Base-by-base conservation (phyloP, 2,888 invertebrate species). In the Melieria crassipennis region DNA sequence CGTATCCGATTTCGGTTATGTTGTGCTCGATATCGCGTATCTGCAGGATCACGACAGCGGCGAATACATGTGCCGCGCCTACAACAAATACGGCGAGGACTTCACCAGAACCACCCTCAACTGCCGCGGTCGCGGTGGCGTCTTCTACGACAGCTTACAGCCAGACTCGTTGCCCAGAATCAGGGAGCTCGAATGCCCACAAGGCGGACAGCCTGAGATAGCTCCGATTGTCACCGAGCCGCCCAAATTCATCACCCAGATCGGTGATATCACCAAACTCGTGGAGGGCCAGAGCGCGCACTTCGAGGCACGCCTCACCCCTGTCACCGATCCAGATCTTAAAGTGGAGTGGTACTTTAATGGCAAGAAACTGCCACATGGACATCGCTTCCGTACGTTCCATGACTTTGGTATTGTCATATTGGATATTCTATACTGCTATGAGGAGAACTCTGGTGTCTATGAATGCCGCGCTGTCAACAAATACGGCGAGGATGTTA, bases 381-480 rank as follows among this genome's bases (percentile, higher is more conserved):
- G 98, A 65, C 98, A 98, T 87, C 92, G 99, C 77, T 99, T 97
- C 87, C 92, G 98, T 79, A 98, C 98, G 69, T 97, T 98, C 93
- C 96, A 98, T 84, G 98, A 98, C 84, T 98, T 98, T 86, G 98
- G 98, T 74, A 95, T 97, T 82, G 98, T 98, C 64, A 97, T 97
- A 79, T 89, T 98, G 82, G 98, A 98, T 83, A 97, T 98, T 79
- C 87, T 97, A 52, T 98, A 97, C 83, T 97, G 97, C 82, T 98
- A 98, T 84, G 98, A 97, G 87, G 97, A 97, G 88, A 98, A 98
- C 85, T 95, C 95, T 60, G 97, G 97, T 65, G 92, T 92, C 73
- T 98, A 97, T 84, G 97, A 97, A 88, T 97, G 97, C 84, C 90
- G 96, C 80, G 98, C 98, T 52, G 91, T 92, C 30, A 98, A 98